These are phyloP conservation scores for Cryptophagus acutangulus DNA, from an alignment of 2,888 invertebrate species.

Conservation along the genomic window DNA sequence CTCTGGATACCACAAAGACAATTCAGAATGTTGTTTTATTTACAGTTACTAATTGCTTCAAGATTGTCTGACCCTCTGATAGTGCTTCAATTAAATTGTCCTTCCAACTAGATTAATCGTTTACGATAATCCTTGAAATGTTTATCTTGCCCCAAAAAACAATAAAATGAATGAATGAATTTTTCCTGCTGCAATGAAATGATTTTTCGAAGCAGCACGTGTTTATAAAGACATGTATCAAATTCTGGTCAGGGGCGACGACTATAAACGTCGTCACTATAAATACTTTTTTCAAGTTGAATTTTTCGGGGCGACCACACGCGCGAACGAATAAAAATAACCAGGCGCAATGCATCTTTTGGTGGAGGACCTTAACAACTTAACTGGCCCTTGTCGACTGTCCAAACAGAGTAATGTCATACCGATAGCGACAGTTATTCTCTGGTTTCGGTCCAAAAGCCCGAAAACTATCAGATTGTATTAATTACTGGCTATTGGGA, in stretches of 20 bases:
- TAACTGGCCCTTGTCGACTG: constrained; percentile 37
- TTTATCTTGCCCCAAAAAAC: too few relatives aligned
- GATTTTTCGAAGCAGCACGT: too few relatives aligned
- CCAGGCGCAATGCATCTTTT: constrained; percentile 33
- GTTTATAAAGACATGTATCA: constrained; percentile 24
- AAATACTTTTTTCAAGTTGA: too few relatives aligned
- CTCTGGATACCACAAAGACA: constrained; percentile 37
- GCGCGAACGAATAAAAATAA: constrained; percentile 40
- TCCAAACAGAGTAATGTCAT: constrained; percentile 41
- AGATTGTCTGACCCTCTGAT: constrained; percentile 6
- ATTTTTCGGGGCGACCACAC: constrained; percentile 35
- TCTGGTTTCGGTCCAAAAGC: constrained; percentile 9
- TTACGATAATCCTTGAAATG: too few relatives aligned
- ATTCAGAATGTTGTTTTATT: constrained; percentile 32
- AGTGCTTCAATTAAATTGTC: constrained; percentile 23
- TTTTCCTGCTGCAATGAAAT: too few relatives aligned
- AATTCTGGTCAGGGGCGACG: constrained; percentile 24
- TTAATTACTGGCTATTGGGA: too few relatives aligned
- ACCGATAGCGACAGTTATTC: constrained; percentile 12
- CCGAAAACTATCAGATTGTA: constrained; percentile 9
- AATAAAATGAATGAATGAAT: too few relatives aligned
- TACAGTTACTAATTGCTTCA: constrained; percentile 21
- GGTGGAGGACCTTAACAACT: constrained; percentile 37
- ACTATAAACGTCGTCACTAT: constrained; percentile 32
- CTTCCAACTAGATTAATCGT: constrained; percentile 21